Base-by-base conservation (phyloP, 2,113 vertebrate genomes). In the Corydoras sp. region DNA sequence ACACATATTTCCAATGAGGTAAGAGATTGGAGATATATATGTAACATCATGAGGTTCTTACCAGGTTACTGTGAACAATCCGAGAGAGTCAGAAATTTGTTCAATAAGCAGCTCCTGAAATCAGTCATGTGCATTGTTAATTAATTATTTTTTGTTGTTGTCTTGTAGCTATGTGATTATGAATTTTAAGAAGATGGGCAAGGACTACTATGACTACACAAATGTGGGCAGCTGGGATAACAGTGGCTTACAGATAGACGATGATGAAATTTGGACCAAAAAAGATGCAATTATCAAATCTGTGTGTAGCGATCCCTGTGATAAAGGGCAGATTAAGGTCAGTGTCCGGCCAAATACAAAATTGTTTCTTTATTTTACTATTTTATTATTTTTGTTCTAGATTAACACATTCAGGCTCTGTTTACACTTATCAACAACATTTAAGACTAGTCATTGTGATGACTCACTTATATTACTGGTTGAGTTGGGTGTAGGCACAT, bases 181-280 rank as follows among this genome's bases (percentile, higher is more conserved):
- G 97, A 98, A 99, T 84, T 98, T 99, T 80, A 98, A 98, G 85
- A 94, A 98, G 91, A 97, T 96, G 92, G 94, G 92, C 5, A 97
- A 98, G 81, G 95, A 98, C 79, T 94, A 94, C 80, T 98, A 92
- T 69, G 95, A 98, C 86, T 99, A 99, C 79, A 93, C 97, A 69
- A 96, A 95, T 13, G 91, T 99, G 79, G 97, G 97, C 68, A 98
- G 95, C 73, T 99, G 97, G 97, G 96, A 98, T 85, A 96, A 92
- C 29, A 93, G 95, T 1, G 95, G 98, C 63, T 81, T 99, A 79
- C 96, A 93, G 86, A 99, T 98, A 85, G 91, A 95, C 0, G 95
- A 98, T 50, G 92, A 94, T 50, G 95, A 97, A 87, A 93, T 99
- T 62, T 99, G 97, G 97, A 85, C 95, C 59, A 96, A 85, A 83